Percentiles rank a stretch among this genome's conserved stretches.
Evolutionary conservation across 2,797 vertebrate species (phyloP).

Genomic region (Nannoperca australis): DNA sequence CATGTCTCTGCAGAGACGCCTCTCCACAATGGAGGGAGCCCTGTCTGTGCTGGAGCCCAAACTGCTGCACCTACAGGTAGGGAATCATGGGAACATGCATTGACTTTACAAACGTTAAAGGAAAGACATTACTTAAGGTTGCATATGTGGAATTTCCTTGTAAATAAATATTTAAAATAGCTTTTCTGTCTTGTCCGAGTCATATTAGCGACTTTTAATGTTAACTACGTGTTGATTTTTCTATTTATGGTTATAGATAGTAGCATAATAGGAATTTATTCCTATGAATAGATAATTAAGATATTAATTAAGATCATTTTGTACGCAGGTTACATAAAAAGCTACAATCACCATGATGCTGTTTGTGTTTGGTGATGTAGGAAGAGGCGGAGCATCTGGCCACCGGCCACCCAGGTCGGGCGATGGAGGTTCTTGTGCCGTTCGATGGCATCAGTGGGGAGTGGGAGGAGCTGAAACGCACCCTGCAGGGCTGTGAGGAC

Average conservation of each 20-base stretch:
- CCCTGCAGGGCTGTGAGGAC: conserved; percentile 92
- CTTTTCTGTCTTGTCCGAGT: too few relatives aligned
- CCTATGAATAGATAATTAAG: background rate
- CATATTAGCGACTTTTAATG: too few relatives aligned
- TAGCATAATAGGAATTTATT: background rate
- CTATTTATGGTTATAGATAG: background rate
- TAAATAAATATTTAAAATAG: too few relatives aligned
- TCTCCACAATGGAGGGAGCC: conserved; percentile 94
- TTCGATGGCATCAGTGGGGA: conserved; percentile 92
- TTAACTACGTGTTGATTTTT: too few relatives aligned
- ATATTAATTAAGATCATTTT: background rate
- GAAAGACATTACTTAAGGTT: background rate
- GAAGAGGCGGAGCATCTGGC: conserved; percentile 90
- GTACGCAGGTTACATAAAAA: background rate
- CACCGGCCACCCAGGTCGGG: conserved; percentile 82
- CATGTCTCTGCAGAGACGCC: conserved; percentile 89
- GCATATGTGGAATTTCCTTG: too few relatives aligned
- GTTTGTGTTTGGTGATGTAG: conserved; percentile 55
- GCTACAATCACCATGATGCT: accelerated
- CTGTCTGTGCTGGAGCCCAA: conserved; percentile 92
- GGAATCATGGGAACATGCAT: background rate
- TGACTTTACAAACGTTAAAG: background rate
- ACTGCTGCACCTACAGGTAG: conserved; percentile 87
- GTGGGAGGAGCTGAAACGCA: conserved; percentile 91
- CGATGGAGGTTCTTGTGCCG: conserved; percentile 89